These are phyloP conservation scores for Sinocyclocheilus anophthalmus DNA, from an alignment of 2,113 vertebrate species.

Conservation along the genomic window DNA sequence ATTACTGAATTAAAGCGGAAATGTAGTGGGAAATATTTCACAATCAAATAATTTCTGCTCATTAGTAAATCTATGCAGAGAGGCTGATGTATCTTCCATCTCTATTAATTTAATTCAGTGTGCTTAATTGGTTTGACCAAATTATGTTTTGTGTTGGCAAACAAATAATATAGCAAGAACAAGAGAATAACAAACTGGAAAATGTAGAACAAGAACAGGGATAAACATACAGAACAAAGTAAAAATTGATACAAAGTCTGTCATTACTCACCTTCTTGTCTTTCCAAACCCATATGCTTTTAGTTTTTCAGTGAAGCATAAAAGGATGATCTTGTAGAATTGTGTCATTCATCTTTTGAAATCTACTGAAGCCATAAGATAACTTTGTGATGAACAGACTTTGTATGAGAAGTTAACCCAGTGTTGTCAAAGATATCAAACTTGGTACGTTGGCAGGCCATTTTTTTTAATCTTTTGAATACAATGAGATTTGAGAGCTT, in stretches of 20 bases:
- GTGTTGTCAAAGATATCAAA: background rate
- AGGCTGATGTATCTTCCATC: background rate
- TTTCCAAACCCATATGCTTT: background rate
- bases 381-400: background rate
- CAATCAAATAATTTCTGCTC: background rate
- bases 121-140: conserved; percentile 2
- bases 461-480: background rate
- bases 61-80: background rate
- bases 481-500: background rate
- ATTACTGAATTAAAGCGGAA: conserved; percentile 22
- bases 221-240: background rate
- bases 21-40: conserved; percentile 20
- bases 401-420: background rate
- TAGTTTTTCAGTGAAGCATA: background rate
- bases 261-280: background rate
- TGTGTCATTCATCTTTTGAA: background rate
- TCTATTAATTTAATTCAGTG: background rate
- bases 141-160: background rate
- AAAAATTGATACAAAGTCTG: background rate
- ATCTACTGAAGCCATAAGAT: background rate
- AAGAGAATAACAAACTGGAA: background rate
- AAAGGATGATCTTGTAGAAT: background rate
- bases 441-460: background rate
- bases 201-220: background rate
- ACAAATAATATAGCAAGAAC: background rate